These are phyloP conservation scores for Dolichomitus sp. DNA, from an alignment of 2,888 invertebrate species.

Conservation along the genomic window DNA sequence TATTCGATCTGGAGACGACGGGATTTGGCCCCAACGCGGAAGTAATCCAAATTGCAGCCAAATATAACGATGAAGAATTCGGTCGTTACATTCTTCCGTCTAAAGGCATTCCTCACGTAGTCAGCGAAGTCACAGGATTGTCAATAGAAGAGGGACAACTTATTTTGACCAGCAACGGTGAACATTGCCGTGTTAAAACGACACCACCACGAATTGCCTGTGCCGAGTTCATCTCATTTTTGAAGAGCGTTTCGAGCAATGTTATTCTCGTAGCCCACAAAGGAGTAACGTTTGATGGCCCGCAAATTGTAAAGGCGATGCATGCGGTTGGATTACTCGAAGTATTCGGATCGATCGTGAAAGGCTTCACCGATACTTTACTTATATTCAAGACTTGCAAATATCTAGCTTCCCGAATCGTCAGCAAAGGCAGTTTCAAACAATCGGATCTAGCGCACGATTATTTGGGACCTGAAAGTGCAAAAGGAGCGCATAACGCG, in stretches of 20 bases:
- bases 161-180: constrained; percentile 3
- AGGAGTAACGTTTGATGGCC: constrained; percentile 39
- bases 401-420: constrained; percentile 13
- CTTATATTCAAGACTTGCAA: constrained; percentile 34
- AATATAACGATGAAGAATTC: constrained; percentile 15
- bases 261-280: constrained; percentile 45
- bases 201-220: constrained; percentile 38
- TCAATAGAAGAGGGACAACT: constrained; percentile 16
- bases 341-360: constrained; percentile 18
- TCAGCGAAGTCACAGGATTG: constrained; percentile 20
- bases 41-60: constrained; percentile 48
- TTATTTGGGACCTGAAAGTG: constrained; percentile 28
- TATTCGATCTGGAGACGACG: constrained; percentile 53
- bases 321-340: constrained; percentile 24
- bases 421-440: constrained; percentile 31
- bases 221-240: constrained; percentile 27
- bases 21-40: constrained; percentile 42
- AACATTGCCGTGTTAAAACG: constrained; percentile 11
- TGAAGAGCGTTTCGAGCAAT: constrained; percentile 15
- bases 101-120: constrained; percentile 17
- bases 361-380: constrained; percentile 40
- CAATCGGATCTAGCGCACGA: constrained; percentile 23
- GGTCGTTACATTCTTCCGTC: constrained; percentile 27
- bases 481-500: constrained; percentile 37
- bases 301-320: constrained; percentile 23